Evolutionary conservation across 2,797 vertebrate species (phyloP).

Genomic region (Mionectes olivaceus): DNA sequence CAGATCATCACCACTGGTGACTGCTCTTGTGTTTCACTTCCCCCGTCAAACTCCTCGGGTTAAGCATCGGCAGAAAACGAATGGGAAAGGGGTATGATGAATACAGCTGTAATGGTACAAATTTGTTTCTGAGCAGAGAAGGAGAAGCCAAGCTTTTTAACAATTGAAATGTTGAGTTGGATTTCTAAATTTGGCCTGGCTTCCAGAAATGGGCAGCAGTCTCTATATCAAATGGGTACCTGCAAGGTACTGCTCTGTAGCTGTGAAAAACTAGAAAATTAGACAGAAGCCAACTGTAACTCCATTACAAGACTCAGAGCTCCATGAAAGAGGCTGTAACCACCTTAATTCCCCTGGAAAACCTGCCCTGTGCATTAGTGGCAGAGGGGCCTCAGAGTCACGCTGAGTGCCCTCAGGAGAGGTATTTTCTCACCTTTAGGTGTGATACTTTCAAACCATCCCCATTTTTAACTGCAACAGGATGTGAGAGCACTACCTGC

Average conservation of each 20-base stretch:
- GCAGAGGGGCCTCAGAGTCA: fast-evolving
- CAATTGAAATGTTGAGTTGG: not conserved
- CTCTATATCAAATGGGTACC: not conserved
- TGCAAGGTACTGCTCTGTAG: not conserved
- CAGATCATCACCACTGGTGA: slow-evolving; percentile 59
- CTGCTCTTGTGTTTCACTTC: slow-evolving; percentile 63
- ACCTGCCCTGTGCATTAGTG: fast-evolving
- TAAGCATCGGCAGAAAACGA: slow-evolving; percentile 20
- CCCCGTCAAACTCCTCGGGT: not conserved
- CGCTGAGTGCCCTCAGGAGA: fast-evolving
- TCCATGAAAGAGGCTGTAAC: not conserved
- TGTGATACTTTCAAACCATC: not conserved
- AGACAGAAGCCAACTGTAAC: not conserved
- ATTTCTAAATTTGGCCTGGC: not conserved
- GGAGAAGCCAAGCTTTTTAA: not conserved
- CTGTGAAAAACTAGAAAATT: not conserved
- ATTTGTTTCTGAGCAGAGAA: not conserved
- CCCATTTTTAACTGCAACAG: not conserved
- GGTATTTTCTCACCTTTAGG: not conserved
- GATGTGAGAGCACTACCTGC: not conserved
- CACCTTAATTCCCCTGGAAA: not conserved
- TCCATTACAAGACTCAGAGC: not conserved
- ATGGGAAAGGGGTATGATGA: slow-evolving; percentile 17
- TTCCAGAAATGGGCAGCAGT: not conserved
- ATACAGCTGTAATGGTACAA: not conserved